Conservation (phyloP, 2,113 vertebrate genomes). For the Ellobius talpinus region DNA sequence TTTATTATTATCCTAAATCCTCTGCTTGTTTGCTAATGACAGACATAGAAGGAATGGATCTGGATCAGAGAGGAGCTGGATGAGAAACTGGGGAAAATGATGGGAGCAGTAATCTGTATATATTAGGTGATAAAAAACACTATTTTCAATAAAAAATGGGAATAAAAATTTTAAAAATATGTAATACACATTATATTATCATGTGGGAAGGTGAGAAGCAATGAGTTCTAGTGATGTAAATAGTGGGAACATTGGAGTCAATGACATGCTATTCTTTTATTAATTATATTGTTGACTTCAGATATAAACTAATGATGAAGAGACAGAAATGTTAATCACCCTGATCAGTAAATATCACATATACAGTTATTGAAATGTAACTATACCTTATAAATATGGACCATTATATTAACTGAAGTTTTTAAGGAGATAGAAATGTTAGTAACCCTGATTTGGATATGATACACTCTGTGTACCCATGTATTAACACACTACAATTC, state of each 20-base stretch:
- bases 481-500: background rate
- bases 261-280: background rate
- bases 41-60: background rate
- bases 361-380: background rate
- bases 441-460: background rate
- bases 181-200: background rate
- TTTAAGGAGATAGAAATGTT: background rate
- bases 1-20: background rate
- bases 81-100: background rate
- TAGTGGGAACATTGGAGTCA: background rate
- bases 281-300: background rate
- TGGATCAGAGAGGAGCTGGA: background rate
- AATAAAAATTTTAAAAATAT: background rate
- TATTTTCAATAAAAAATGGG: background rate
- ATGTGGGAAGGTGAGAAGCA: background rate
- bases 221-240: background rate
- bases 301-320: background rate
- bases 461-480: background rate
- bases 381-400: background rate
- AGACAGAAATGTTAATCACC: background rate
- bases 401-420: background rate
- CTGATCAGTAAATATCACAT: background rate
- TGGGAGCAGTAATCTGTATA: no score
- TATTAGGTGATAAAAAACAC: background rate
- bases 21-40: background rate